A percentile compares a stretch with the other conserved stretches of the same genome.
phyloP scores from a whole-genome alignment of 2,888 invertebrate species.

The Chrysotoxum bicinctum region DNA sequence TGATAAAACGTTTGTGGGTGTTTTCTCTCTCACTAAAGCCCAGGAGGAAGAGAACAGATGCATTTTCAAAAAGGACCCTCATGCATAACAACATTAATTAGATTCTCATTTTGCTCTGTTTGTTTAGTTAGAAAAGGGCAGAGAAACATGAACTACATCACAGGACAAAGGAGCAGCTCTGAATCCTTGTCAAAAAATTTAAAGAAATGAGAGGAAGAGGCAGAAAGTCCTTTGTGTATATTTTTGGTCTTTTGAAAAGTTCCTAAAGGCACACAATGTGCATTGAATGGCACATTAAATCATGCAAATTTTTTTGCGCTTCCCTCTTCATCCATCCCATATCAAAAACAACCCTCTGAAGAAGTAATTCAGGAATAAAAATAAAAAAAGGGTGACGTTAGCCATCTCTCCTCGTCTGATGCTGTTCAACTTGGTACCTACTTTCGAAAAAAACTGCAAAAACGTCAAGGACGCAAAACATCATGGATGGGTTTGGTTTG shows the following conservation, averaged over 20 bases:
- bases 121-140: slow-evolving; percentile 13
- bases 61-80: slow-evolving; percentile 51
- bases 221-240: slow-evolving; percentile 9
- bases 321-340: not conserved
- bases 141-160: slow-evolving; percentile 5
- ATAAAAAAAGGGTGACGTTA: slow-evolving; percentile 43
- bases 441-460: slow-evolving; percentile 14
- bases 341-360: not conserved
- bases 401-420: slow-evolving; percentile 21
- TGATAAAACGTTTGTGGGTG: slow-evolving; percentile 23
- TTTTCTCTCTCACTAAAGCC: not conserved
- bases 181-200: not conserved
- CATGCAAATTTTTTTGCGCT: slow-evolving; percentile 43
- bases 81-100: slow-evolving; percentile 64
- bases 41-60: slow-evolving; percentile 37
- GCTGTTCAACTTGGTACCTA: not conserved
- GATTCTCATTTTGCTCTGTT: slow-evolving; percentile 47
- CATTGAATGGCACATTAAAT: slow-evolving; percentile 50
- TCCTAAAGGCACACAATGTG: slow-evolving; percentile 31
- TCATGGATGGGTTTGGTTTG: not conserved
- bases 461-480: slow-evolving; percentile 41
- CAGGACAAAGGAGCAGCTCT: slow-evolving; percentile 1
- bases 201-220: not conserved
- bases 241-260: slow-evolving; percentile 27
- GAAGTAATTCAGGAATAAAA: slow-evolving; percentile 19